Evolutionary conservation across 2,888 invertebrate genomes (phyloP).

Genomic region (Octodonta nipae): DNA sequence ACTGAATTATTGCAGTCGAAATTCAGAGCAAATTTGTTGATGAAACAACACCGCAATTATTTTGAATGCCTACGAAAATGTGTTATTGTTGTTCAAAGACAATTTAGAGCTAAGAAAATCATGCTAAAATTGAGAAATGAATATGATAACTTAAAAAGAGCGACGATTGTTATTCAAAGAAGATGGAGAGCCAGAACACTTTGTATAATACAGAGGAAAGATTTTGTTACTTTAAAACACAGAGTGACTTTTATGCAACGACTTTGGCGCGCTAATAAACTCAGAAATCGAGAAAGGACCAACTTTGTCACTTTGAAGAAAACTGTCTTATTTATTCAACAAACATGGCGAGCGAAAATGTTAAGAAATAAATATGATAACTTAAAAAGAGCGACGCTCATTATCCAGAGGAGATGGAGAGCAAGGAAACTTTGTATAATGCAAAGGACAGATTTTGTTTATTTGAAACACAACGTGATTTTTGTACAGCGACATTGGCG

Average conservation of each 20-base stretch:
- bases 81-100: slow-evolving; percentile 13
- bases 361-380: slow-evolving; percentile 14
- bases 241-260: slow-evolving; percentile 28
- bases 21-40: slow-evolving; percentile 20
- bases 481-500: slow-evolving; percentile 22
- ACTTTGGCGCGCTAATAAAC: slow-evolving; percentile 12
- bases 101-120: slow-evolving; percentile 22
- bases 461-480: slow-evolving; percentile 23
- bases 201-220: slow-evolving; percentile 9
- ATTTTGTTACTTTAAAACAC: slow-evolving; percentile 10
- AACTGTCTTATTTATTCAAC: slow-evolving; percentile 3
- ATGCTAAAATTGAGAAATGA: slow-evolving; percentile 10
- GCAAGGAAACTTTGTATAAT: slow-evolving; percentile 14
- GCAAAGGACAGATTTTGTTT: neutral
- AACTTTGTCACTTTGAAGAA: slow-evolving; percentile 1
- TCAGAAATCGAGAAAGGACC: neutral
- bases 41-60: slow-evolving; percentile 12
- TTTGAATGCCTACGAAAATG: slow-evolving; percentile 8
- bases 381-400: slow-evolving; percentile 12
- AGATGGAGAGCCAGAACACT: slow-evolving; percentile 22
- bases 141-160: slow-evolving; percentile 14
- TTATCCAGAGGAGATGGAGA: slow-evolving; percentile 28
- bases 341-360: slow-evolving; percentile 9
- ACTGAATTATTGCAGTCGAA: slow-evolving; percentile 12
- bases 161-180: slow-evolving; percentile 22